Evolutionary conservation across 2,113 vertebrate species (phyloP), one percentile per base, ranked within the genome.

Genomic region (Pangasianodon hypophthalmus): DNA sequence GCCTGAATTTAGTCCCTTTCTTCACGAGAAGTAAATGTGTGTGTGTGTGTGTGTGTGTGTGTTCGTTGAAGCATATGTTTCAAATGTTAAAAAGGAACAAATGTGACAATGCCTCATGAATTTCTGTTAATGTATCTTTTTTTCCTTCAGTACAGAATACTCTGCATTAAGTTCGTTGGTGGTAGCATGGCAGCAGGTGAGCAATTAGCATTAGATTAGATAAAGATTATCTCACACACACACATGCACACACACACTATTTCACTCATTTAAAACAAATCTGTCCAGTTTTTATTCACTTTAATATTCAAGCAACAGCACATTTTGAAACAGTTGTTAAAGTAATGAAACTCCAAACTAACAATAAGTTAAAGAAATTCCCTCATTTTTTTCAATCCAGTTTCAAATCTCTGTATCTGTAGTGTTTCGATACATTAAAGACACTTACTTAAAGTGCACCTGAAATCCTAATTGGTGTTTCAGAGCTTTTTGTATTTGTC

Each of bases 171-270:
- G 90, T 81, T 89, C 84, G 80, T 60, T 83, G 54, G 83, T 24
- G 88, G 89, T 87, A 94, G 92, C 88, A 95, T 95, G 95, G 93
- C 93, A 88, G 92, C 88, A 91, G 94, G 95, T 95, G 81, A 95
- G 93, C 16, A n/a, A 24, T 37, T 64, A 4, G 5, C 86, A 44
- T 52, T 6, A 64, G 37, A 82, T 52, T 60, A 32, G 50, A 13
- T 29, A 18, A 44, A 44, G 41, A 75, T 41, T 18, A 14, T 29
- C 71, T 44, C 71, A 18, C 71, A 41, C 71, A 71, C 67, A 71
- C 29, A 67, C 71, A 18, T 37, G 19, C 71, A 71, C 67, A 71
- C 29, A 67, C 67, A 75, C 19, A 75, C 6, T 21, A 9, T 77
- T 26, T 77, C 2, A 44, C 71, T 9, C 9, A 19, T 79, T 79